Evolutionary conservation across 2,113 vertebrate species (phyloP).

Genomic region (Plotosus lineatus): DNA sequence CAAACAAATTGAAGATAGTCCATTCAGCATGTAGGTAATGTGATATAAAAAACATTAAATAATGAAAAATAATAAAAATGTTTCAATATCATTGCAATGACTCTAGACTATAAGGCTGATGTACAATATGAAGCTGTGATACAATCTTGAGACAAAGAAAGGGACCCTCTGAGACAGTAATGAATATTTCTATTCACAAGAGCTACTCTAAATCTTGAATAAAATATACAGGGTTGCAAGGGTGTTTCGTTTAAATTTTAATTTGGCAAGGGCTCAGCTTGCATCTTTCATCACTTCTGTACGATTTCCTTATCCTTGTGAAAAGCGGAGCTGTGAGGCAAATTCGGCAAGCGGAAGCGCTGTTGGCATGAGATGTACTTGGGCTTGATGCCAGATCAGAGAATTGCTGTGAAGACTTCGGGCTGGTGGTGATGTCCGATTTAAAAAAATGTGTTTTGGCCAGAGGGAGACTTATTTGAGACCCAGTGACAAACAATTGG

Average conservation of each 20-base stretch:
- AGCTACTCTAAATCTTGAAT: slow-evolving; percentile 34
- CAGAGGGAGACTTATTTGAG: slow-evolving; percentile 3
- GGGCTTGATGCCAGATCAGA: slow-evolving; percentile 27
- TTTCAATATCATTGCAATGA: slow-evolving; percentile 13
- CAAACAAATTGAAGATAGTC: not conserved
- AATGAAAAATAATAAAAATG: slow-evolving; percentile 15
- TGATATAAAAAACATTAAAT: not conserved
- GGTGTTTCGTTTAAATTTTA: slow-evolving; percentile 49
- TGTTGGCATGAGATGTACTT: slow-evolving; percentile 28
- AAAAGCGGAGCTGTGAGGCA: not conserved
- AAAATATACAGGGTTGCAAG: slow-evolving; percentile 31
- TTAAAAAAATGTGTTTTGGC: slow-evolving; percentile 16
- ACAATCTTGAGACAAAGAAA: slow-evolving; percentile 40
- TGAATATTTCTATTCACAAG: slow-evolving; percentile 39
- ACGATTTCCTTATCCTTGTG: slow-evolving; percentile 32
- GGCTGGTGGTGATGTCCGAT: slow-evolving; percentile 23
- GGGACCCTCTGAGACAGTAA: slow-evolving; percentile 30
- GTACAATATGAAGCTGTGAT: slow-evolving; percentile 35
- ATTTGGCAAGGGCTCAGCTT: slow-evolving; percentile 42
- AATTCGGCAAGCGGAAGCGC: not conserved
- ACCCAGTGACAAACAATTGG: not conserved
- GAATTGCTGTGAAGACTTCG: slow-evolving; percentile 37
- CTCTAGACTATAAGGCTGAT: slow-evolving; percentile 35
- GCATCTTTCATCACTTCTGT: slow-evolving; percentile 43
- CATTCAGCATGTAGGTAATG: not conserved